phyloP scores from a whole-genome alignment of 2,113 vertebrate genomes.

The Cercocebus atys region DNA sequence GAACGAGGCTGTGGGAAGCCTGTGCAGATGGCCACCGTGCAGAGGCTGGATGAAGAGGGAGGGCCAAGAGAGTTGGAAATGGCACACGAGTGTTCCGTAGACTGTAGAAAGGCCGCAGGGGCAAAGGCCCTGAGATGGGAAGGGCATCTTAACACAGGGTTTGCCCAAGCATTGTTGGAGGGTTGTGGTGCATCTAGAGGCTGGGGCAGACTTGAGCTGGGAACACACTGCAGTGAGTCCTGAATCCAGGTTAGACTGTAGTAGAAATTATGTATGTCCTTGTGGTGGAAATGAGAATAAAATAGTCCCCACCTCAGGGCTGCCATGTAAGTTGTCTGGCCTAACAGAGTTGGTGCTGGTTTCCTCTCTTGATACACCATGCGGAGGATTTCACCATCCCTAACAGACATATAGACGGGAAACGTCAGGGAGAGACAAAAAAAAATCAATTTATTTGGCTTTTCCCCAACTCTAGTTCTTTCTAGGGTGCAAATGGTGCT shows the following conservation, averaged over 20 bases:
- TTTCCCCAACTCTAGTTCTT: background rate
- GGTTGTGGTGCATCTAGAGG: background rate
- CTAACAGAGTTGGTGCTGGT: background rate
- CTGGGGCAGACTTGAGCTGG: background rate
- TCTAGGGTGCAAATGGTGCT: background rate
- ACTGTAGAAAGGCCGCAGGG: background rate
- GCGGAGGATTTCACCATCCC: background rate
- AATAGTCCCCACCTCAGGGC: background rate
- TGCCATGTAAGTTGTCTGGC: background rate
- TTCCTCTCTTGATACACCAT: background rate
- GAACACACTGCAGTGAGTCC: background rate
- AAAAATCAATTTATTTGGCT: background rate
- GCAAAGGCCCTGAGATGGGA: background rate
- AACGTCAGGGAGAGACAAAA: background rate
- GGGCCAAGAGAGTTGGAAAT: background rate
- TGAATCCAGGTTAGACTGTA: background rate
- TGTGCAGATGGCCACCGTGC: too few relatives aligned
- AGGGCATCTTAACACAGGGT: background rate
- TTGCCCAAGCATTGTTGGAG: too few relatives aligned
- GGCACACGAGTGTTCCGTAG: fast-evolving
- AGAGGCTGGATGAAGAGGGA: background rate
- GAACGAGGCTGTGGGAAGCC: fast-evolving
- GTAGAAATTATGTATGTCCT: too few relatives aligned
- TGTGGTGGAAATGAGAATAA: background rate
- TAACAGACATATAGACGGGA: background rate